Percentiles rank a stretch among this genome's conserved stretches.
Conservation (phyloP, 2,113 vertebrate genomes). For the Monarcha castaneiventris region DNA sequence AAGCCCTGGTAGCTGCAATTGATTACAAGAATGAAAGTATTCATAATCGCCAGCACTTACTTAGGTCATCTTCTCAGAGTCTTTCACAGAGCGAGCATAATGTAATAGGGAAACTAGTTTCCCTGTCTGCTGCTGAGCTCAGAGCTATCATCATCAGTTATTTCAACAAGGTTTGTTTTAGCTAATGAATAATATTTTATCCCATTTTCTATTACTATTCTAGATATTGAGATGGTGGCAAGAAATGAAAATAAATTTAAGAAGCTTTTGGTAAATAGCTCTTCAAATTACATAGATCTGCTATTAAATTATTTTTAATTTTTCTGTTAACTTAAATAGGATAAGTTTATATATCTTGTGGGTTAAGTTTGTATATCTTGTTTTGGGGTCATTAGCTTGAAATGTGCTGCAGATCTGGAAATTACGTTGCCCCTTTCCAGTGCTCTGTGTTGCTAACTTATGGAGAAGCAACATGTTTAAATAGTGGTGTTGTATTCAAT, state of each 20-base stretch:
- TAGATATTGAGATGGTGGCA: not conserved
- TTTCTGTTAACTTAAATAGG: not conserved
- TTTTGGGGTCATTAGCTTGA: not conserved
- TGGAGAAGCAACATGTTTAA: not conserved
- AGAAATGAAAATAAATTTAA: not conserved
- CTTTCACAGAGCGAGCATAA: constrained; percentile 72
- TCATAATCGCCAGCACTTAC: constrained; percentile 73
- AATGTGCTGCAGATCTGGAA: not conserved
- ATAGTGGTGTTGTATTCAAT: not conserved
- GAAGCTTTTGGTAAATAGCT: not conserved
- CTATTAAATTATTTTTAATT: not conserved
- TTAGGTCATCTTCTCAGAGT: constrained; percentile 69
- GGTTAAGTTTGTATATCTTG: not conserved
- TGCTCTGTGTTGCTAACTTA: not conserved
- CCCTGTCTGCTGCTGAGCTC: constrained; percentile 75
- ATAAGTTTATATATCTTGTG: not conserved
- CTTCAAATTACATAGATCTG: not conserved
- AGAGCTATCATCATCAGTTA: constrained; percentile 84
- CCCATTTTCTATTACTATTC: not conserved
- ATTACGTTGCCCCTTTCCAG: not conserved
- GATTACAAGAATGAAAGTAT: constrained; percentile 85
- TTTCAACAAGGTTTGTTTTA: constrained; percentile 86
- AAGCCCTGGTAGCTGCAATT: constrained; percentile 86
- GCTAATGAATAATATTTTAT: not conserved
- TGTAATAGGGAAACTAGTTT: constrained; percentile 78